Conservation (phyloP, 2,113 vertebrate genomes). For the Mesembrinibis cayennensis region DNA sequence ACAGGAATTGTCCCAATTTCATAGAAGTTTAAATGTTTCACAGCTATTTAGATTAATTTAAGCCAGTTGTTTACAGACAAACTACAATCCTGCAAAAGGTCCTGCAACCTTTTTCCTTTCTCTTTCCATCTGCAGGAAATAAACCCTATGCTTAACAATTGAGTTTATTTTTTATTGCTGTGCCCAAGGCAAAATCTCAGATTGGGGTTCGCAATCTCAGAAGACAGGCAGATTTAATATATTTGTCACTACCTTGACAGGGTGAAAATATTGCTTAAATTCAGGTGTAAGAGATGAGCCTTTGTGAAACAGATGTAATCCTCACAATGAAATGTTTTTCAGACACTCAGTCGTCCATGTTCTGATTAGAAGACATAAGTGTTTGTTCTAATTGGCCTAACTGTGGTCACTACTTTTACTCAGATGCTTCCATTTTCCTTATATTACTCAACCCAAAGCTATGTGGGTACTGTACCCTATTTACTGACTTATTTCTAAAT, state of each 20-base stretch:
- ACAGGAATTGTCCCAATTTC: not conserved
- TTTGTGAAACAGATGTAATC: slow-evolving; percentile 55
- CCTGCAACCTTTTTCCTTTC: not conserved
- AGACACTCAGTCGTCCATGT: not conserved
- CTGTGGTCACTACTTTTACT: not conserved
- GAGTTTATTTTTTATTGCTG: slow-evolving; percentile 69
- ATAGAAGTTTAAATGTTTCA: not conserved
- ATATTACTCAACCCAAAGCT: not conserved
- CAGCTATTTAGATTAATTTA: not conserved
- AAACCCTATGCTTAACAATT: slow-evolving; percentile 41
- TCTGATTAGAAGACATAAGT: not conserved
- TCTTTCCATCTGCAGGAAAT: slow-evolving; percentile 34
- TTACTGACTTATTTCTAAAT: slow-evolving; percentile 7
- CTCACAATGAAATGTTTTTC: not conserved
- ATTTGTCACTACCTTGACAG: slow-evolving; percentile 72
- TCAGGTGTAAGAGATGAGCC: slow-evolving; percentile 47
- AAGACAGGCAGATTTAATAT: slow-evolving; percentile 77
- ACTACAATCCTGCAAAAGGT: not conserved
- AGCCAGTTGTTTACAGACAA: not conserved
- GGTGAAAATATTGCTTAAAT: slow-evolving; percentile 61
- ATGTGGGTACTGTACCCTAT: not conserved
- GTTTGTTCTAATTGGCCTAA: slow-evolving; percentile 7
- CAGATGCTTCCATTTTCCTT: not conserved
- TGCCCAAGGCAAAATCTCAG: slow-evolving; percentile 70
- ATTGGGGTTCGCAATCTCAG: slow-evolving; percentile 64